phyloP scores from a whole-genome alignment of 2,797 vertebrate genomes.

The Heterohyrax brucei region DNA sequence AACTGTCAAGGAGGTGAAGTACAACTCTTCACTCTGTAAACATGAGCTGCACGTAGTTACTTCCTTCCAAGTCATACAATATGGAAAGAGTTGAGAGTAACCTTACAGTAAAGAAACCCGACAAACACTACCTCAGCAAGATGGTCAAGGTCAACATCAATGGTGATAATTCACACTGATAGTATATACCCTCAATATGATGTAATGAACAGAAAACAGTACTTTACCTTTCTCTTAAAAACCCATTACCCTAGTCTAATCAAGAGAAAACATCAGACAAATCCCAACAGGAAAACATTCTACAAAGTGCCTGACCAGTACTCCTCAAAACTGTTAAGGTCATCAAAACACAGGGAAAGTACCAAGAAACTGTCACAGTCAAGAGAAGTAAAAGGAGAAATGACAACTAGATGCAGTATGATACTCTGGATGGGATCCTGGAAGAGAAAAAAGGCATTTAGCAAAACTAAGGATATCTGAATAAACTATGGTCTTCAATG shows the following conservation, averaged over 20 bases:
- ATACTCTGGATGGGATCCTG: too few species aligned
- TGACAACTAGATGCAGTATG: not conserved
- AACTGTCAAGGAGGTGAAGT: not conserved
- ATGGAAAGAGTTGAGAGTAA: too few species aligned
- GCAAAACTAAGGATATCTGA: not conserved
- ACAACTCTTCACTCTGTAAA: not conserved
- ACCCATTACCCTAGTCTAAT: too few species aligned
- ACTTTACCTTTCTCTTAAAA: not conserved
- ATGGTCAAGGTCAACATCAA: not conserved
- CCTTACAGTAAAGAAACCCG: too few species aligned
- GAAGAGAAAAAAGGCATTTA: too few species aligned
- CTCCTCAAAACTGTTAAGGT: too few species aligned
- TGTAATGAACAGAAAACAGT: not conserved
- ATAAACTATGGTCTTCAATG: not conserved
- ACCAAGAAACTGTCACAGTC: not conserved
- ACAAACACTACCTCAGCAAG: not conserved
- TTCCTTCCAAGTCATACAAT: too few species aligned
- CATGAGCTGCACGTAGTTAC: not conserved
- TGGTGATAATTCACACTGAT: not conserved
- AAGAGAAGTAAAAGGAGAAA: not conserved
- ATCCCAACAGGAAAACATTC: too few species aligned
- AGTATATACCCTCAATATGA: not conserved
- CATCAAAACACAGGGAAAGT: not conserved
- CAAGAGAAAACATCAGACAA: too few species aligned
- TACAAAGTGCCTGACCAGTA: too few species aligned